Evolutionary conservation across 2,888 invertebrate species (phyloP).

Genomic region (Tupiocoris notatus): DNA sequence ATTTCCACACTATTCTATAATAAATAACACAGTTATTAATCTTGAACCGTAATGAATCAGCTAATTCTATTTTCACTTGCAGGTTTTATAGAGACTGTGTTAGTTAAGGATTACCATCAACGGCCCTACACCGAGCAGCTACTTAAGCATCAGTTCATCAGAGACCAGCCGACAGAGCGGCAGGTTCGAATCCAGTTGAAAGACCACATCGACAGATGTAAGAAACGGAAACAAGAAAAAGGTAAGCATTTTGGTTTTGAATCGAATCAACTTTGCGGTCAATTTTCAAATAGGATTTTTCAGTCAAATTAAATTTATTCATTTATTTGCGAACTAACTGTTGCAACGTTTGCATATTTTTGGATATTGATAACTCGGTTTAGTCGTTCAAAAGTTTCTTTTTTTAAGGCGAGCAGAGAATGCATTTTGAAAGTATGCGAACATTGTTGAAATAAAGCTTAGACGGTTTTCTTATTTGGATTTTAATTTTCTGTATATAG

Average conservation of each 20-base stretch:
- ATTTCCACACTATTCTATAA: constrained; percentile 38
- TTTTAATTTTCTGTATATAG: too few relatives aligned
- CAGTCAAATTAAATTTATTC: too few relatives aligned
- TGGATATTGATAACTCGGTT: too few relatives aligned
- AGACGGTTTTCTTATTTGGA: too few relatives aligned
- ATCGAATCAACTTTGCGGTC: not conserved
- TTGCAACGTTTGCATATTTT: too few relatives aligned
- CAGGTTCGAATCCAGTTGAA: constrained; percentile 98
- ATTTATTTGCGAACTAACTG: too few relatives aligned
- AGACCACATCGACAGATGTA: constrained; percentile 97
- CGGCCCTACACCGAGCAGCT: constrained; percentile 98
- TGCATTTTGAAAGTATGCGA: too few relatives aligned
- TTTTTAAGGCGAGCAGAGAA: too few relatives aligned
- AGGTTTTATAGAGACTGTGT: constrained; percentile 95
- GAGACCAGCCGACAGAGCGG: constrained; percentile 97
- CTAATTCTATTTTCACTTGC: constrained; percentile 33
- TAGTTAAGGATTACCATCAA: constrained; percentile 98
- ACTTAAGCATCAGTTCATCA: constrained; percentile 94
- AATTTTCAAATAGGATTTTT: not conserved
- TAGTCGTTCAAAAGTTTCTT: too few relatives aligned
- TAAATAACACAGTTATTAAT: not conserved
- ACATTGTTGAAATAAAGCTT: too few relatives aligned
- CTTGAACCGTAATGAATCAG: not conserved
- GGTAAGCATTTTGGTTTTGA: constrained; percentile 54
- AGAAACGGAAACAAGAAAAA: constrained; percentile 91